Percentiles rank a stretch among this genome's conserved stretches.
These are phyloP conservation scores for Gryllus longicercus DNA, from an alignment of 2,888 invertebrate genomes.

Conservation along the genomic window DNA sequence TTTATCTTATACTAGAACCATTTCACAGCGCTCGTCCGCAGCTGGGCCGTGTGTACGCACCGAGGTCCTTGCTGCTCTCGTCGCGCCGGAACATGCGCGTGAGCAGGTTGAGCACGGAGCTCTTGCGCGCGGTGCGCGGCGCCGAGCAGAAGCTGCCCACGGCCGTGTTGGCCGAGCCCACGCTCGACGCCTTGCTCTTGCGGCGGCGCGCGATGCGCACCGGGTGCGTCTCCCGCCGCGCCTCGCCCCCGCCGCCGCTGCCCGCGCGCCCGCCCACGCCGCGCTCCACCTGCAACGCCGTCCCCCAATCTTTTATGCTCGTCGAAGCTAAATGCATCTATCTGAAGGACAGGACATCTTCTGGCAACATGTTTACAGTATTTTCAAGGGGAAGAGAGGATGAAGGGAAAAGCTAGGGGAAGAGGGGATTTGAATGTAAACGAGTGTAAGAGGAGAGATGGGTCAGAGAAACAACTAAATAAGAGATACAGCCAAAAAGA, in stretches of 20 bases:
- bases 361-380: too few species aligned
- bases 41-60: background rate
- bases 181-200: constrained; percentile 29
- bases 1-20: too few species aligned
- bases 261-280: background rate
- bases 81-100: constrained; percentile 34
- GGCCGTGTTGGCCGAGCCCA: constrained; percentile 21
- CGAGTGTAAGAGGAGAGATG: too few species aligned
- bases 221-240: constrained; percentile 35
- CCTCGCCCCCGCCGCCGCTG: background rate
- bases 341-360: too few species aligned
- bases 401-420: too few species aligned
- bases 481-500: too few species aligned
- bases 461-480: too few species aligned
- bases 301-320: too few species aligned
- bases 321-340: too few species aligned
- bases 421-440: too few species aligned
- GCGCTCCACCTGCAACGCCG: background rate
- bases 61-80: constrained; percentile 33
- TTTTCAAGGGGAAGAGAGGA: too few species aligned
- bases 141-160: constrained; percentile 28
- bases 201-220: constrained; percentile 34
- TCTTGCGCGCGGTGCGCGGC: constrained; percentile 30
- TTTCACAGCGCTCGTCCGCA: background rate
- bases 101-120: constrained; percentile 37